Evolutionary conservation across 2,888 invertebrate genomes (phyloP).

Genomic region (Polydesmus complanatus): DNA sequence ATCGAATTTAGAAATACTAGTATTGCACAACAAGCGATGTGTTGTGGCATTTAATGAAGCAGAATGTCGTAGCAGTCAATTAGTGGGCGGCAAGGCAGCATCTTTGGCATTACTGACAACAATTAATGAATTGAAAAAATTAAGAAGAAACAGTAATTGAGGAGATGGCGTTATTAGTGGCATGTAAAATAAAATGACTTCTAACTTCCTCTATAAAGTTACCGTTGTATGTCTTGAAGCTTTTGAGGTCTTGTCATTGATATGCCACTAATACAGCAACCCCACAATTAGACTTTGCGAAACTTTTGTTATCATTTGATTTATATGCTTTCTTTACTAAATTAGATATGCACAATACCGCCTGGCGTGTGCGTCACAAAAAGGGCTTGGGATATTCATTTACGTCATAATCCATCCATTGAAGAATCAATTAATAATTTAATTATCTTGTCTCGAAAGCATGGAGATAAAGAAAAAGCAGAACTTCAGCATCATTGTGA

Average conservation of each 20-base stretch:
- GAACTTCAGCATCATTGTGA: not conserved
- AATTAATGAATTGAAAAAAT: not conserved
- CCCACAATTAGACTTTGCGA: no score
- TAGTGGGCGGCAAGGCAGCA: constrained; percentile 66
- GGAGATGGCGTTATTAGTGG: no score
- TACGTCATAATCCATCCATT: constrained; percentile 38
- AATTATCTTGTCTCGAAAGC: no score
- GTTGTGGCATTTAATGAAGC: constrained; percentile 18
- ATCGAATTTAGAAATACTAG: no score
- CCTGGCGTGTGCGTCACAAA: constrained; percentile 56
- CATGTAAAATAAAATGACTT: no score
- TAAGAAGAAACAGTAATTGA: no score
- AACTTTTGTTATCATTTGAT: no score
- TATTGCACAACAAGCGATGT: no score
- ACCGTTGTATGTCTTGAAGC: no score
- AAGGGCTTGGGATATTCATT: constrained; percentile 44
- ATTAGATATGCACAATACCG: constrained; percentile 38
- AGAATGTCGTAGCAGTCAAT: constrained; percentile 37
- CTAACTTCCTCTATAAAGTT: no score
- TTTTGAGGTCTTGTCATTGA: no score
- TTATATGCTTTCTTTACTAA: not conserved
- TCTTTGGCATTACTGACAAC: constrained; percentile 50
- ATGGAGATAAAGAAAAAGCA: not conserved
- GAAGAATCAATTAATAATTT: constrained; percentile 38
- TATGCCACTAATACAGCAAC: no score